Base-by-base conservation (phyloP, 2,888 invertebrate genomes). In the Sinelater perroti region DNA sequence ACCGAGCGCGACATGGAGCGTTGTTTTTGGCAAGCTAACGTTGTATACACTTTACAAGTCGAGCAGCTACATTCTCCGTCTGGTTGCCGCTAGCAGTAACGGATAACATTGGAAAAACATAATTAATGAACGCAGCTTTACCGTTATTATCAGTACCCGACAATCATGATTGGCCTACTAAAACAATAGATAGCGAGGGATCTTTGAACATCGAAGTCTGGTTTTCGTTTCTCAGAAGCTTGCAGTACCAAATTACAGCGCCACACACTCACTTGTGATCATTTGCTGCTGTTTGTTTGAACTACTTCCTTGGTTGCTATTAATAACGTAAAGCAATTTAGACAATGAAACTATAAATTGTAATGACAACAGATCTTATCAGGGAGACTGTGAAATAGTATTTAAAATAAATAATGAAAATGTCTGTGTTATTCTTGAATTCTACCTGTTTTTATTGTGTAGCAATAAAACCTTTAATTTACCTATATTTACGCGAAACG, bases 351-450 rank as follows among this genome's bases (percentile, higher is more conserved):
- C 21, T 40, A 55, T n/a, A 47, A 55, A 30, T 46, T 55, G 30
- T 47, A 47, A 46, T 28, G 45, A 36, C 21, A 54, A 35, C 46
- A 54, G 46, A 47, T 55, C 47, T 55, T 55, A 55, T 55, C 55
- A 55, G 55, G 46, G 47, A 47, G 55, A 55, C 55, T 55, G 55
- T 55, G 40, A 55, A n/a, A 20, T 52, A 51, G 38, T 38, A 38
- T 38, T 38, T 38, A 11, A 17, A 38, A 38, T 38, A 38, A 38
- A 38, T 38, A 38, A 38, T 10, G 17, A 38, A 38, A 38, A 38
- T 14, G 20, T n/a, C n/a, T n/a, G n/a, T n/a, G n/a, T n/a, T n/a
- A n/a, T n/a, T n/a, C n/a, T n/a, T n/a, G n/a, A n/a, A n/a, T n/a
- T n/a, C n/a, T n/a, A n/a, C n/a, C n/a, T n/a, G n/a, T n/a, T n/a